These are phyloP conservation scores for Microcebus jonahi DNA, from an alignment of 2,113 vertebrate species.

Conservation along the genomic window DNA sequence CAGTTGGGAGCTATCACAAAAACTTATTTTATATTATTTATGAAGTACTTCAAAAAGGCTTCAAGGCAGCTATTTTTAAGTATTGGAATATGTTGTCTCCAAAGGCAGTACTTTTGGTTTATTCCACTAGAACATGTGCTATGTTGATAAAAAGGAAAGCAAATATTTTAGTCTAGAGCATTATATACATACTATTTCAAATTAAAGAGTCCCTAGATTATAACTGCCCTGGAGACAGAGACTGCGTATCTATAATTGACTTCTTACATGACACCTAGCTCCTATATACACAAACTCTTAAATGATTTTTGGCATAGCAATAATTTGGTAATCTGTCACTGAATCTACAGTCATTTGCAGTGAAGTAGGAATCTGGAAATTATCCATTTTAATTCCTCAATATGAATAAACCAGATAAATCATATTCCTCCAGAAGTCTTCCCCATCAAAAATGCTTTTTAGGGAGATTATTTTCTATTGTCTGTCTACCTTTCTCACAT, in stretches of 20 bases:
- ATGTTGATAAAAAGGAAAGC: conserved; percentile 46
- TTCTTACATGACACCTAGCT: not conserved
- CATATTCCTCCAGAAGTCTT: not conserved
- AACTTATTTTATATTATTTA: conserved; percentile 37
- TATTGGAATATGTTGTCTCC: conserved; percentile 17
- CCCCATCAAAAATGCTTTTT: not conserved
- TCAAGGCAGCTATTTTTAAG: conserved; percentile 47
- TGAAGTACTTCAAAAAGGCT: conserved; percentile 29
- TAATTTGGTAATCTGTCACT: conserved; percentile 55
- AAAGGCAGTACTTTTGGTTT: conserved; percentile 42
- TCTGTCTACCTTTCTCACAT: not conserved
- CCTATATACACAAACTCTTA: conserved; percentile 1
- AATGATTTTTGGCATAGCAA: conserved; percentile 23
- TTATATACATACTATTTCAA: conserved; percentile 22
- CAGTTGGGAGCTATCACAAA: conserved; percentile 16
- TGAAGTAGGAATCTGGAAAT: conserved; percentile 26
- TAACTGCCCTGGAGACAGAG: not conserved
- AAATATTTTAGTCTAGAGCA: not conserved
- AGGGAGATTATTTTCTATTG: not conserved
- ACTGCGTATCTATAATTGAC: not conserved
- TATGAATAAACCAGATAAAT: conserved; percentile 59
- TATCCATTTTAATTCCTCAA: conserved; percentile 3
- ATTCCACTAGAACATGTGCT: conserved; percentile 21
- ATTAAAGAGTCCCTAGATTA: not conserved
- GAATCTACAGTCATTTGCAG: not conserved